Base-by-base conservation (phyloP, 1,140 invertebrate genomes). In the Triops cancriformis region DNA sequence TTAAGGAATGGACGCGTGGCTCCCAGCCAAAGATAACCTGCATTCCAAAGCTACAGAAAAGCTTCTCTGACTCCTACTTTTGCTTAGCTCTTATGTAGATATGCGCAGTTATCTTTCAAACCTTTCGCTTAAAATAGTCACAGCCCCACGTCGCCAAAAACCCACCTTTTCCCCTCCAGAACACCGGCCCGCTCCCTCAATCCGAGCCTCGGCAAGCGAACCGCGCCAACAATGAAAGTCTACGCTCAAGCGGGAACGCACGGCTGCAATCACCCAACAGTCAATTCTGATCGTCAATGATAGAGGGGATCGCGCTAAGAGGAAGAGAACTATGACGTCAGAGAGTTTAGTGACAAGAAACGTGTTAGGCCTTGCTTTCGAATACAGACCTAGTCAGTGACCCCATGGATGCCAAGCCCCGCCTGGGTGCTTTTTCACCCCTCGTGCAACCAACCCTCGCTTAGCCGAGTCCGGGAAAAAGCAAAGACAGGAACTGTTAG, bases 101-200 rank as follows among this genome's bases (percentile, higher is more conserved):
- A 64, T 64, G 51, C 51, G 51, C 51, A 64, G 51, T 64, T 64
- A 64, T 64, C 51, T 64, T 64, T 64, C n/a, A 64, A 64, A 64
- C 51, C n/a, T 64, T 14, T 64, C 31, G 31, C 31, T 64, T 6
- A 64, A 64, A 64, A 64, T 64, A 64, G 51, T 23, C 51, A 64
- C 51, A 64, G 51, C 51, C 51, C 51, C 10, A 18, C 23, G 51
- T 64, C 51, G 51, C 51, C 51, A 64, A 18, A 64, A 64, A 64
- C n/a, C 51, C n/a, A 2, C 51, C 51, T 64, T 9, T 64, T 64
- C 14, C 3, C 43, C 23, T 64, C 14, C 51, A 9, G 18, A n/a
- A 64, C 6, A 23, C 18, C 51, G 10, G 5, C 6, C 10, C 51
- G 7, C n/a, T n/a, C 14, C 51, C 51, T 23, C 23, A 64, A 23